These are phyloP conservation scores for Zapus hudsonius DNA, from an alignment of 2,113 vertebrate genomes.

Conservation along the genomic window DNA sequence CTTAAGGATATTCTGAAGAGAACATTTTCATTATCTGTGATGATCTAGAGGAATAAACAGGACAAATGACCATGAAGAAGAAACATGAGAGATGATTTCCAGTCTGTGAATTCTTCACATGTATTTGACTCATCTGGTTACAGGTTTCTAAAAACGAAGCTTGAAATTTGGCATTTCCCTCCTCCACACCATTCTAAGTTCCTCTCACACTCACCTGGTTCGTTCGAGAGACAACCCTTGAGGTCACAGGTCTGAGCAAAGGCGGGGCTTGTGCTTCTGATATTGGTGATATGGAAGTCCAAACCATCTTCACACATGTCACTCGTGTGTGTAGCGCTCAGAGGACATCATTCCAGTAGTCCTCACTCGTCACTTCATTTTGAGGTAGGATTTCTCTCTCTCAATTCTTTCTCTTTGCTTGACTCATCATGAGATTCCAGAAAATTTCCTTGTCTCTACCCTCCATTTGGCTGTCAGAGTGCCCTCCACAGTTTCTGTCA, in stretches of 20 bases:
- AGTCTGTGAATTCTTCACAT: neutral
- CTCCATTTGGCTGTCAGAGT: no score
- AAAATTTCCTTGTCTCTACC: no score
- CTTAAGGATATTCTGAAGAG: constrained; percentile 8
- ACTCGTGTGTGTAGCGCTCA: no score
- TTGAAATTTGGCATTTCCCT: neutral
- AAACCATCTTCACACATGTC: neutral
- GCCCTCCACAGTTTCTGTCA: no score
- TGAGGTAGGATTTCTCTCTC: no score
- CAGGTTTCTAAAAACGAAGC: neutral
- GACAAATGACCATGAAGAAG: neutral
- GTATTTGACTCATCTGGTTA: neutral
- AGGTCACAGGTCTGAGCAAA: neutral
- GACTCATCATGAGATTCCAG: no score
- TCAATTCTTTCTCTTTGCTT: no score
- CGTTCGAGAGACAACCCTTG: neutral
- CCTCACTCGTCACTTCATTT: no score
- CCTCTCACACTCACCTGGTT: neutral
- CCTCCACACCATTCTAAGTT: neutral
- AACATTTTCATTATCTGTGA: neutral
- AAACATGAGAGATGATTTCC: neutral
- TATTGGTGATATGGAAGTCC: neutral
- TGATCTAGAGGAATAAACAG: neutral
- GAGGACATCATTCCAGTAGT: no score
- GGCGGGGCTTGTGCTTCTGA: neutral